These are phyloP conservation scores for Talpa occidentalis DNA, from an alignment of 2,113 vertebrate genomes.

Conservation along the genomic window DNA sequence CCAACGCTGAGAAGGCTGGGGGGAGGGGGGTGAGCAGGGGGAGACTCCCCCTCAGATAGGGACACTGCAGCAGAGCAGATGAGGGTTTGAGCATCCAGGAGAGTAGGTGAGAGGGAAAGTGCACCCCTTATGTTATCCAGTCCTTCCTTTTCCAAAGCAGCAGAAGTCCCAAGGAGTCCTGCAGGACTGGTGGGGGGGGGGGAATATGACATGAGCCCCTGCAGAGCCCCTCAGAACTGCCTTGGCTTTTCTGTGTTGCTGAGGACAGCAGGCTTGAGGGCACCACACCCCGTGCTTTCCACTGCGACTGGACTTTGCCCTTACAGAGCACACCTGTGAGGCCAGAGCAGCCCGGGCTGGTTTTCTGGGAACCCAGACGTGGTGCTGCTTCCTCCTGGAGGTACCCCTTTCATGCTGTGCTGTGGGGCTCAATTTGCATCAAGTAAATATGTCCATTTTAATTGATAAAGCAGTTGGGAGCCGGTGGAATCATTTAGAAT, in stretches of 20 bases:
- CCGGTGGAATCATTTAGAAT: background rate
- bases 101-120: background rate
- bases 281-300: too few relatives aligned
- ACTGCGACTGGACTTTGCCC: too few relatives aligned
- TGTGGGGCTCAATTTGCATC: background rate
- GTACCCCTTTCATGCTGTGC: background rate
- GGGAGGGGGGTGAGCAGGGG: too few relatives aligned
- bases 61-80: fast-evolving
- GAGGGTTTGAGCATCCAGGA: fast-evolving
- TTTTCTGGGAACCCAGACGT: background rate
- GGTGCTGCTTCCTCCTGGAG: background rate
- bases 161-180: background rate
- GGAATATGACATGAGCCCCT: too few relatives aligned
- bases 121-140: fast-evolving
- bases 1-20: fast-evolving
- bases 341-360: too few relatives aligned
- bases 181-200: too few relatives aligned
- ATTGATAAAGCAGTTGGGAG: background rate
- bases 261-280: too few relatives aligned
- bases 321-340: too few relatives aligned
- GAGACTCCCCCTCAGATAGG: fast-evolving
- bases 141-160: fast-evolving
- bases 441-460: background rate
- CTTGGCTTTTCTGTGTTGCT: too few relatives aligned
- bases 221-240: too few relatives aligned